phyloP scores from a whole-genome alignment of 2,888 invertebrate genomes.

The Heliconius ethilla region DNA sequence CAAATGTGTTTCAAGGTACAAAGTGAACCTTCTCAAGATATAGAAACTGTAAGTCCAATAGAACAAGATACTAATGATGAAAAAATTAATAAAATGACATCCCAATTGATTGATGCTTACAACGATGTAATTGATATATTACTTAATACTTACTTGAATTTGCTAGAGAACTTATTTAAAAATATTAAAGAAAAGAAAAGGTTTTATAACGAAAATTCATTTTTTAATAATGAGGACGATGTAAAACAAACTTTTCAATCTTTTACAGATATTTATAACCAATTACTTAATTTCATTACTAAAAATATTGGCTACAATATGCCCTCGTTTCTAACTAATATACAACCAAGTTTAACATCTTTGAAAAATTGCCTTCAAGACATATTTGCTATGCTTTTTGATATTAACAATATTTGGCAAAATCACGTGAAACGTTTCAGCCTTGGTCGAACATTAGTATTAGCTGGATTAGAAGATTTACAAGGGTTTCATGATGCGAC shows the following conservation, averaged over 20 bases:
- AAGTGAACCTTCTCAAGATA: conserved; percentile 48
- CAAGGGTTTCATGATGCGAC: conserved; percentile 62
- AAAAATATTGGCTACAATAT: conserved; percentile 3
- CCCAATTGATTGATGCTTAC: conserved; percentile 2
- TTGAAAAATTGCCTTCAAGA: conserved; percentile 63
- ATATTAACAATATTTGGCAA: conserved; percentile 69
- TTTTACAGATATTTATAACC: background rate
- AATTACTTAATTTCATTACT: conserved; percentile 1
- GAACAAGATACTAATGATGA: background rate
- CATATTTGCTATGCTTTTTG: conserved; percentile 61
- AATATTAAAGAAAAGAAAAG: background rate
- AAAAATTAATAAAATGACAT: conserved; percentile 1
- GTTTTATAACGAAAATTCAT: background rate
- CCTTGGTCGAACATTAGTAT: conserved; percentile 64
- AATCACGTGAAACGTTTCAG: conserved; percentile 66
- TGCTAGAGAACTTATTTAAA: conserved; percentile 1
- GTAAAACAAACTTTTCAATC: conserved; percentile 5
- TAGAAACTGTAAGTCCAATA: background rate
- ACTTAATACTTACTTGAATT: background rate
- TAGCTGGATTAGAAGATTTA: conserved; percentile 70
- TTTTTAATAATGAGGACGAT: background rate
- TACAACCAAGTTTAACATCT: conserved; percentile 60
- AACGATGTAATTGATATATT: background rate
- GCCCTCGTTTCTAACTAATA: background rate
- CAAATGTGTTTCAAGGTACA: conserved; percentile 57